Base-by-base conservation (phyloP, 2,888 invertebrate species). In the Chymomyza procnemis region DNA sequence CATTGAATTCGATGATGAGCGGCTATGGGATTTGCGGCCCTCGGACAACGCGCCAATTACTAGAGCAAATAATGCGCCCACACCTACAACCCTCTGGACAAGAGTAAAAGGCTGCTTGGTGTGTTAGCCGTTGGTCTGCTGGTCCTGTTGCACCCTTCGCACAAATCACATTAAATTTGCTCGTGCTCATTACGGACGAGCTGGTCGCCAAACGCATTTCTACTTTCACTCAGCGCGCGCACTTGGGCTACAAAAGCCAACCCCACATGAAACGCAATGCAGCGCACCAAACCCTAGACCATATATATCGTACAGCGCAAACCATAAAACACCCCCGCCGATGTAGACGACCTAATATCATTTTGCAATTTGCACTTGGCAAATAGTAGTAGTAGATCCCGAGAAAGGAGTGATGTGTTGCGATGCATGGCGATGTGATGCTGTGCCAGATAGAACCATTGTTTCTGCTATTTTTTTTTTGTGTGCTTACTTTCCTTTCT, bases 291-390 rank as follows among this genome's bases (percentile, higher is more conserved):
- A 46, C 19, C 18, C 46, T 22, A 16, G 8, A 56, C 21, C 56
- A 14, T n/a, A 30, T n/a, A 30, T 26, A 26, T 26, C 26, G 26
- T 26, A 26, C 76, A 68, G 61, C 47, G 26, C 14, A 16, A 18
- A 22, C 21, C 70, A 19, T 21, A 16, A 18, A 22, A 18, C 70
- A 19, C 46, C 46, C 22, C 30, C 66, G 19, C 21, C 64, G 30
- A 26, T 60, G 46, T 30, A 55, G 58, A 62, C 69, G 46, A 71
- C 71, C 82, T 81, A 81, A 81, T 81, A 85, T 88, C 88, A 78
- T 79, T 88, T 87, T 86, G 88, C 87, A 88, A 88, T 88, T 88
- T 88, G 85, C 88, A 88, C 85, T 86, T 78, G 80, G 80, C 86
- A 78, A 79, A 87, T 87, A 41, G 34, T 41, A 41, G 30, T 87